Evolutionary conservation across 92 coral and sea anemone species (phyloP).

Genomic region (Palythoa caribaeorum): DNA sequence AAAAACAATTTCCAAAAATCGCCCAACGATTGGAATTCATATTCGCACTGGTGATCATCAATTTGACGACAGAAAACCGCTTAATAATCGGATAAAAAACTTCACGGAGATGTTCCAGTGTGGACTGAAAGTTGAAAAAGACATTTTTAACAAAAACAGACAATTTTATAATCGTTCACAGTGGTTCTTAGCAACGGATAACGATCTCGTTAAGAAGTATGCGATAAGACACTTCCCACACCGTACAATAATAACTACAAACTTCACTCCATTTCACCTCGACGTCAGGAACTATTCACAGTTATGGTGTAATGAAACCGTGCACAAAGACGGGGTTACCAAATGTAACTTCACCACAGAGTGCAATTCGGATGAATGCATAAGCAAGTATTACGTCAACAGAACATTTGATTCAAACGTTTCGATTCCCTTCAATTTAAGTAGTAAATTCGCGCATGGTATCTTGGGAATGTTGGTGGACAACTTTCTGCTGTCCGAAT

Average conservation of each 20-base stretch:
- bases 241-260: slow-evolving; percentile 73
- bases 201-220: slow-evolving; percentile 65
- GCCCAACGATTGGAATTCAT: slow-evolving; percentile 81
- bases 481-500: slow-evolving; percentile 82
- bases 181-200: slow-evolving; percentile 93
- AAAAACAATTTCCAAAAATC: slow-evolving; percentile 44
- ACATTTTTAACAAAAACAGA: slow-evolving; percentile 35
- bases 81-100: slow-evolving; percentile 60
- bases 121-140: slow-evolving; percentile 73
- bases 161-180: slow-evolving; percentile 37
- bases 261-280: slow-evolving; percentile 76
- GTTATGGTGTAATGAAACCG: slow-evolving; percentile 60
- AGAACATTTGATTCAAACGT: slow-evolving; percentile 57
- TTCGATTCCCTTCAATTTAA: slow-evolving; percentile 41
- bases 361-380: slow-evolving; percentile 54
- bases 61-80: slow-evolving; percentile 70
- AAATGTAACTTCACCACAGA: slow-evolving; percentile 75
- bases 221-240: slow-evolving; percentile 68
- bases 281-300: slow-evolving; percentile 66
- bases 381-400: slow-evolving; percentile 71
- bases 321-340: slow-evolving; percentile 60
- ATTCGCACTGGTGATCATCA: slow-evolving; percentile 85
- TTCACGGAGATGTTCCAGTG: slow-evolving; percentile 70
- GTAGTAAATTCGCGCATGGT: slow-evolving; percentile 71
- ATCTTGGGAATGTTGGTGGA: slow-evolving; percentile 87